Percentiles rank a stretch among this genome's conserved stretches.
Evolutionary conservation across 2,797 vertebrate species (phyloP).

Genomic region (Lagorchestes hirsutus): DNA sequence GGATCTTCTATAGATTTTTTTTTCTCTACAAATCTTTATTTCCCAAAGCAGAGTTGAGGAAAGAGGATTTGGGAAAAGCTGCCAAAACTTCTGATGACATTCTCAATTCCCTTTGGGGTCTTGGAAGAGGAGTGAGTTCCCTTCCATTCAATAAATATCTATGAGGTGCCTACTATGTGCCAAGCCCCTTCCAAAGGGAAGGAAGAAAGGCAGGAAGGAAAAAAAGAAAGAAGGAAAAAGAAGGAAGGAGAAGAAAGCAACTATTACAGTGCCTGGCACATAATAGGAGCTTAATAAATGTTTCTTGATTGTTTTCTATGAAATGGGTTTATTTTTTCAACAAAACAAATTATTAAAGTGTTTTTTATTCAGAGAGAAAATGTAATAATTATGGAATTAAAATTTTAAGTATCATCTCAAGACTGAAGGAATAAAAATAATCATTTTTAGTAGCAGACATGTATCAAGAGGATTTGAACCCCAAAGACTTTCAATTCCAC

Average conservation of each 20-base stretch:
- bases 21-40: not conserved
- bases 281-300: not conserved
- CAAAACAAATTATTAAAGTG: constrained; percentile 57
- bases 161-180: not conserved
- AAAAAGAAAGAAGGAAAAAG: not conserved
- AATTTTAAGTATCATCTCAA: constrained; percentile 4
- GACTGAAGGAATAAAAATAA: constrained; percentile 47
- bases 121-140: not conserved
- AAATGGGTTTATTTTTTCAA: constrained; percentile 14
- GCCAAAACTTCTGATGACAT: not conserved
- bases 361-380: constrained; percentile 48
- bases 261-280: not conserved
- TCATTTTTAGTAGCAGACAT: constrained; percentile 18
- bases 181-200: not conserved
- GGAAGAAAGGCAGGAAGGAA: not conserved
- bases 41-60: not conserved
- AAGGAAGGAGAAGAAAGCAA: not conserved
- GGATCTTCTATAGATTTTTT: no score
- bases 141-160: not conserved
- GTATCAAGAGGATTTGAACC: constrained; percentile 26
- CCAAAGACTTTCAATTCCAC: not conserved
- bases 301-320: not conserved
- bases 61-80: not conserved
- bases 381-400: constrained; percentile 48
- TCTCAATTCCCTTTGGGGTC: not conserved